Base-by-base conservation (phyloP, 2,888 invertebrate species). In the Cylindroiulus punctatus region DNA sequence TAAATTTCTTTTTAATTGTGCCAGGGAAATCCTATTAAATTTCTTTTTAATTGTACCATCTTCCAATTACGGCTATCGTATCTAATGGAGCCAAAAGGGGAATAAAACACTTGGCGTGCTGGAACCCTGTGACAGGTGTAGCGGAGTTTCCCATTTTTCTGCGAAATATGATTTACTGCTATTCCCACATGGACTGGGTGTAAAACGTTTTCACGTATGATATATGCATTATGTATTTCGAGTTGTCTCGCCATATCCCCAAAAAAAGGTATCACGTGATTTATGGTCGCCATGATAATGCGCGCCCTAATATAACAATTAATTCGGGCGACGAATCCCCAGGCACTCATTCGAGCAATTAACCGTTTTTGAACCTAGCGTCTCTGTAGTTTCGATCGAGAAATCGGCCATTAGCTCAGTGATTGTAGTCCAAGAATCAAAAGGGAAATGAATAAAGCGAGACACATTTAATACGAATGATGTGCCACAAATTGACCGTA, bases 251-350 rank as follows among this genome's bases (percentile, higher is more conserved):
- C 52, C n/a, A 1, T n/a, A 12, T 10, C 2, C 52, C 52, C 14
- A 52, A 52, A 52, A 52, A 52, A n/a, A 52, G 52, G n/a, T n/a
- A n/a, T 52, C 52, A 52, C 52, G 52, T 52, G 52, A 52, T 52
- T 52, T 52, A 52, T 52, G 1, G 52, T 12, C 52, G 52, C 52
- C n/a, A 19, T 10, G 52, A 52, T 52, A 52, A 52, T 52, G n/a
- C 52, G 1, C 52, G 52, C 7, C 52, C 52, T 52, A 52, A 52
- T 52, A 52, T 52, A 52, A 52, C 52, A 52, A 52, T 52, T 52
- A 52, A 52, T 52, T n/a, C n/a, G 52, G 52, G n/a, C n/a, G 2
- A n/a, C 52, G 19, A 52, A 52, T 52, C 52, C n/a, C 52, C 19
- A 52, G 52, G 52, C 52, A 52, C 52, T 52, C 52, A 52, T 52